These are phyloP conservation scores for Gopherus evgoodei DNA, from an alignment of 2,113 vertebrate species.

Conservation along the genomic window DNA sequence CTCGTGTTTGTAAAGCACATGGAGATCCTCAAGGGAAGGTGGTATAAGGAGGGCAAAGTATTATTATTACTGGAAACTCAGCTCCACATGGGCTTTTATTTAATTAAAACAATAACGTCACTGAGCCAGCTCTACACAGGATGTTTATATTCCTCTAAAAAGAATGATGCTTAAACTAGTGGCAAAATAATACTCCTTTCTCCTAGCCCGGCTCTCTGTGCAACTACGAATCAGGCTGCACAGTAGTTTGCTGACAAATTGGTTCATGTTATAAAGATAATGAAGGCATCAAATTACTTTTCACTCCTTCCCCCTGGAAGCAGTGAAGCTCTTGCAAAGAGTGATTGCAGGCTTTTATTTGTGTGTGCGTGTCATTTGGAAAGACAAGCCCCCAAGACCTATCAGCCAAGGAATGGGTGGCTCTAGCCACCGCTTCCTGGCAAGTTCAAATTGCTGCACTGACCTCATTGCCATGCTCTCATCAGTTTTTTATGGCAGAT, in stretches of 20 bases:
- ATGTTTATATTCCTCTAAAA: slow-evolving; percentile 60
- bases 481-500: neutral
- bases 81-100: slow-evolving; percentile 49
- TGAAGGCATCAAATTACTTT: slow-evolving; percentile 74
- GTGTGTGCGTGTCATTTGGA: slow-evolving; percentile 28
- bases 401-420: slow-evolving; percentile 21
- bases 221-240: slow-evolving; percentile 59
- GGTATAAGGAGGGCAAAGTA: neutral
- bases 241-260: slow-evolving; percentile 75
- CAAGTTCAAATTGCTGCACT: accelerated
- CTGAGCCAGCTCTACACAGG: slow-evolving; percentile 33
- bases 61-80: slow-evolving; percentile 33
- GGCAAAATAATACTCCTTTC: slow-evolving; percentile 49
- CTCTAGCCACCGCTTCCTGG: neutral
- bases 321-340: slow-evolving; percentile 28
- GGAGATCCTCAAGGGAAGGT: neutral
- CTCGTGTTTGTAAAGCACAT: neutral
- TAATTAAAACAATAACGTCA: slow-evolving; percentile 73
- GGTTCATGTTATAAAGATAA: slow-evolving; percentile 71
- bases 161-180: slow-evolving; percentile 48
- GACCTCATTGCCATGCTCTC: neutral
- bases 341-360: slow-evolving; percentile 52
- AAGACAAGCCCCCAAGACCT: slow-evolving; percentile 32
- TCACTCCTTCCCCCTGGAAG: slow-evolving; percentile 69
- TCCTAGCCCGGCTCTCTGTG: slow-evolving; percentile 37